Conservation (phyloP, 2,113 vertebrate species). For the Taxidea taxus region DNA sequence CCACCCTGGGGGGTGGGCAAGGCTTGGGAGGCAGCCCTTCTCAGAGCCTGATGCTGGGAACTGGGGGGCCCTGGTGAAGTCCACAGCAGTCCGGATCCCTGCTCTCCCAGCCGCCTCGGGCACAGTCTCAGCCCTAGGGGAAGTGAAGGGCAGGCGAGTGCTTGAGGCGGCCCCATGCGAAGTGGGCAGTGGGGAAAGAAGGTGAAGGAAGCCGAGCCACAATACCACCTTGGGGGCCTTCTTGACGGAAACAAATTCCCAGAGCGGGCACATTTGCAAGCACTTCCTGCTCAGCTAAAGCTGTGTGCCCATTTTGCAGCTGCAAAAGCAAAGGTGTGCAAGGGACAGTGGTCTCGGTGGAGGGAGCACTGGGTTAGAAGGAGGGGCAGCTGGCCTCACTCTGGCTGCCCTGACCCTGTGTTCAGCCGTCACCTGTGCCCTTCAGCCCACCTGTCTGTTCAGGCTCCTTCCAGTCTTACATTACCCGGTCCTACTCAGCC, state of each 20-base stretch:
- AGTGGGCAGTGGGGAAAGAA: neutral
- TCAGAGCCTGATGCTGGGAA: neutral
- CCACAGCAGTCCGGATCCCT: neutral
- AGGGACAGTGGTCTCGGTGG: neutral
- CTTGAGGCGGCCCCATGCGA: neutral
- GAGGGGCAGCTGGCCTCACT: too few species aligned
- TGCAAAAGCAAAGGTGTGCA: neutral
- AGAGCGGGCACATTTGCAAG: neutral
- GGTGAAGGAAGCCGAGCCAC: neutral
- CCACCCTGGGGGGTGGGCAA: neutral
- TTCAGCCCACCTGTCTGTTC: neutral
- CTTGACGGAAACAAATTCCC: neutral
- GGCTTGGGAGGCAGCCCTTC: neutral
- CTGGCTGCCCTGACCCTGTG: neutral
- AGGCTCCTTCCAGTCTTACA: neutral
- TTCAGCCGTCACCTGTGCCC: neutral
- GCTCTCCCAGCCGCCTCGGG: neutral
- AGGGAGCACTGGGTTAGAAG: fast-evolving
- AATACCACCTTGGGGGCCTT: neutral
- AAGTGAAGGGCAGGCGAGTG: neutral
- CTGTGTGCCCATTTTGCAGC: neutral
- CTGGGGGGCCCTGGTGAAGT: neutral
- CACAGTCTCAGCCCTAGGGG: neutral
- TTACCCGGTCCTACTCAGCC: neutral
- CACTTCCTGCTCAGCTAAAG: neutral